Base-by-base conservation (phyloP, 2,797 vertebrate species). In the Diceros bicornis region DNA sequence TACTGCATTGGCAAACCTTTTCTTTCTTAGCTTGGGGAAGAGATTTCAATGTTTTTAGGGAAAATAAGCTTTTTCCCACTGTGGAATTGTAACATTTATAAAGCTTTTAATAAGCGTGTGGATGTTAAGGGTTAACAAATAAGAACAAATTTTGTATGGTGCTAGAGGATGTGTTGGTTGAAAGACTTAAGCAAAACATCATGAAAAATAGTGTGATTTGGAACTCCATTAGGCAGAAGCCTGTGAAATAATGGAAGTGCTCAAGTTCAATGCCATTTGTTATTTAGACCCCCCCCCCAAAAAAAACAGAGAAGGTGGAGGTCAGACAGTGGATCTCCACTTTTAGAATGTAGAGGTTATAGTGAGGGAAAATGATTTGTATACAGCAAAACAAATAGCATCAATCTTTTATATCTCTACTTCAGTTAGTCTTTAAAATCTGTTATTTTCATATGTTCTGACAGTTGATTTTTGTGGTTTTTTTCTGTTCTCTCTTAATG, bases 171-270 rank as follows among this genome's bases (percentile, higher is more conserved):
- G 71, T 94, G 20, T 85, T 50, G 34, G 13, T 89, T 50, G 37
- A 81, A 91, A 88, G 52, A 77, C 7, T 74, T 84, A 62, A 75
- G 62, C 47, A 83, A 34, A 88, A 52, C 18, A 27, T 88, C 21
- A 3, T 84, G 91, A 94, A 84, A 95, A 97, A 52, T 21, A 59
- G 3, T 75, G 61, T 72, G 50, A 72, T 47, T 84, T 77, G 78
- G 55, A 97, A 69, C 89, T 86, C 68, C 23, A 1, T 59, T 66
- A 59, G 18, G 23, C 79, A 69, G 87, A 75, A 57, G 27, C 29
- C 50, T 79, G 21, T 41, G 69, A 71, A 69, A 82, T 85, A 87
- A 23, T 29, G 50, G 29, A 57, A 78, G 23, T 34, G 37, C 52
- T 69, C 0, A 88, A 34, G 7, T 94, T 92, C 72, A 55, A 11